Evolutionary conservation across 2,888 invertebrate genomes (phyloP).

Genomic region (Synergus umbraculus): DNA sequence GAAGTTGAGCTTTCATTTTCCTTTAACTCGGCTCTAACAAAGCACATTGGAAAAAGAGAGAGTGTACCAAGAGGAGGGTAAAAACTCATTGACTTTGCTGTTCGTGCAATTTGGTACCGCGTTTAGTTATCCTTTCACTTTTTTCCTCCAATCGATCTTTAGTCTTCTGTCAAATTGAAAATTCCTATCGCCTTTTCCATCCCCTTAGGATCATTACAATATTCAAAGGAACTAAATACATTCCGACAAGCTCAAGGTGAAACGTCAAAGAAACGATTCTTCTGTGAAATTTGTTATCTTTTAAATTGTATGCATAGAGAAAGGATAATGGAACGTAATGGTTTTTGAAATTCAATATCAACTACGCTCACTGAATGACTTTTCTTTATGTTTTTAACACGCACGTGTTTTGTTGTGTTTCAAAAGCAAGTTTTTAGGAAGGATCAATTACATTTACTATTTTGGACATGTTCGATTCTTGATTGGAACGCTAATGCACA

Average conservation of each 20-base stretch:
- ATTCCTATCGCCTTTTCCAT: conserved; percentile 14
- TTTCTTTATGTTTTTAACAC: too few species aligned
- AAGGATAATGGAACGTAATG: too few species aligned
- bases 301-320: not conserved
- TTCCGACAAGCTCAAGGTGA: not conserved
- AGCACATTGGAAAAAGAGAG: conserved; percentile 18
- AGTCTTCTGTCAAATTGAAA: conserved; percentile 31
- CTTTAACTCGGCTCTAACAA: conserved; percentile 27
- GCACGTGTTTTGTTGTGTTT: too few species aligned
- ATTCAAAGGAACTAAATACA: conserved; percentile 23
- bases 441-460: not conserved
- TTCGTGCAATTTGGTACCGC: conserved; percentile 25
- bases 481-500: conserved; percentile 26
- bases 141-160: conserved; percentile 25
- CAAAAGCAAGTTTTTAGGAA: too few species aligned
- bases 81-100: conserved; percentile 30
- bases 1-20: conserved; percentile 27
- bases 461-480: not conserved
- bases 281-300: not conserved
- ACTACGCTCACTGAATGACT: too few species aligned
- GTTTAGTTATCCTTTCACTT: conserved; percentile 38
- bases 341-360: too few species aligned
- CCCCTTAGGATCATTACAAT: conserved; percentile 8
- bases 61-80: not conserved
- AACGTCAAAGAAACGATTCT: not conserved